Evolutionary conservation across 2,888 invertebrate genomes (phyloP), one percentile per base, ranked within the genome.

Genomic region (Chymomyza fuscimana): DNA sequence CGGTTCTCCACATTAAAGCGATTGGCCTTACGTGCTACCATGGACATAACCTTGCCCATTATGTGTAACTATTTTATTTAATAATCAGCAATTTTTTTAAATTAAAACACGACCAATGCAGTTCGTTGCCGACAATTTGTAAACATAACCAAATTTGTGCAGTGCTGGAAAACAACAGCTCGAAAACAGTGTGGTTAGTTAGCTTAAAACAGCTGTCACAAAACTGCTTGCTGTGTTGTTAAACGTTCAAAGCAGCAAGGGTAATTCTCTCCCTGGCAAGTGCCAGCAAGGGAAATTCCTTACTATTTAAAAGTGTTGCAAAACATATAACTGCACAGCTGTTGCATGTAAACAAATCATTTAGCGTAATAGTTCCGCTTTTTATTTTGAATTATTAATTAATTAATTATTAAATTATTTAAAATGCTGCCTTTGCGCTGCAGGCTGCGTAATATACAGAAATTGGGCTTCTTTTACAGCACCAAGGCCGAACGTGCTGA

Each of bases 1-100:
- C 97, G 94, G 90, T 93, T 95, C 89, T 96, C 96, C 2, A 95
- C 93, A 91, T 97, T 96, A 82, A 94, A 96, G 32, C 94, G 93
- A 89, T 94, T 94, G 16, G 93, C 83, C 19, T 95, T 95, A 72
- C 94, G 92, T 29, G 93, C 91, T 63, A 94, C 91, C 80, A 92
- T 91, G 1, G 95, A 94, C 79, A 93, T 92, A 82, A 94, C 93
- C 91, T 94, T 94, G 82, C 96, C 96, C 95, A 96, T 95, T 65
- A 4, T 64, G n/a, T 7, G 9, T n/a, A n/a, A n/a, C 5, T 60
- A 36, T 70, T 71, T 73, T 75, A 58, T 69, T 73, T 70, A 51
- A 73, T 72, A 51, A 59, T 56, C 58, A 29, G 60, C 70, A 16
- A 19, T 62, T 36, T 4, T 52, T 25, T 66, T 9, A 36, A 36